These are phyloP conservation scores for Percopsis transmontana DNA, from an alignment of 2,113 vertebrate species.

Conservation along the genomic window DNA sequence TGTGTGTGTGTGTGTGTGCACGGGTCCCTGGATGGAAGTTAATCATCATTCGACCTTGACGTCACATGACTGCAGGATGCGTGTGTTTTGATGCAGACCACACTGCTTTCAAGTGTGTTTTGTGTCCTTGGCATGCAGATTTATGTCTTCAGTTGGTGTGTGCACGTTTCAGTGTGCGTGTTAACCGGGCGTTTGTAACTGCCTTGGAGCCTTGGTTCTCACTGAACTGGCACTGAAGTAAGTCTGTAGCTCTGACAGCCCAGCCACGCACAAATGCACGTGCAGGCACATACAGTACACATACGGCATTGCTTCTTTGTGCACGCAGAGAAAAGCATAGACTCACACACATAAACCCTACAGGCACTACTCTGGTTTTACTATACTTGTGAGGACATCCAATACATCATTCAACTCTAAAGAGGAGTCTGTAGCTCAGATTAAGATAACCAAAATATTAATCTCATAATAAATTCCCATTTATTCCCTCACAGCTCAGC, in stretches of 20 bases:
- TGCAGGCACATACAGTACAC: slow-evolving; percentile 29
- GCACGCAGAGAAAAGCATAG: not conserved
- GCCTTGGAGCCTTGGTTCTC: slow-evolving; percentile 41
- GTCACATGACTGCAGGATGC: slow-evolving; percentile 28
- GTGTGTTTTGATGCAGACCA: not conserved
- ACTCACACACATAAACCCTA: slow-evolving; percentile 21
- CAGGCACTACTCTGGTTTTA: slow-evolving; percentile 30
- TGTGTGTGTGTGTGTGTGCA: slow-evolving; percentile 6
- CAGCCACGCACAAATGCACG: slow-evolving; percentile 13
- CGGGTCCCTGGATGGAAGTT: slow-evolving; percentile 16
- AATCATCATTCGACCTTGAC: slow-evolving; percentile 8
- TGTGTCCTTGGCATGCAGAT: slow-evolving; percentile 4
- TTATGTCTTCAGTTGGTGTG: not conserved
- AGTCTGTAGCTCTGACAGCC: slow-evolving; percentile 55
- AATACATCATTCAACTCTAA: slow-evolving; percentile 48
- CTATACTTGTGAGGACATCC: slow-evolving; percentile 41
- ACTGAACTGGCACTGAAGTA: slow-evolving; percentile 53
- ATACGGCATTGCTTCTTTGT: slow-evolving; percentile 3
- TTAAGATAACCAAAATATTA: no score
- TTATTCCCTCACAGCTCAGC: no score
- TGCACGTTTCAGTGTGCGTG: not conserved
- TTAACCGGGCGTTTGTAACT: not conserved
- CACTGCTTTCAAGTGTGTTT: slow-evolving; percentile 19
- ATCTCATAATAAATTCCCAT: no score
- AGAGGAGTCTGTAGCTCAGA: no score